Evolutionary conservation across 2,797 vertebrate species (phyloP).

Genomic region (Halcyon badia): DNA sequence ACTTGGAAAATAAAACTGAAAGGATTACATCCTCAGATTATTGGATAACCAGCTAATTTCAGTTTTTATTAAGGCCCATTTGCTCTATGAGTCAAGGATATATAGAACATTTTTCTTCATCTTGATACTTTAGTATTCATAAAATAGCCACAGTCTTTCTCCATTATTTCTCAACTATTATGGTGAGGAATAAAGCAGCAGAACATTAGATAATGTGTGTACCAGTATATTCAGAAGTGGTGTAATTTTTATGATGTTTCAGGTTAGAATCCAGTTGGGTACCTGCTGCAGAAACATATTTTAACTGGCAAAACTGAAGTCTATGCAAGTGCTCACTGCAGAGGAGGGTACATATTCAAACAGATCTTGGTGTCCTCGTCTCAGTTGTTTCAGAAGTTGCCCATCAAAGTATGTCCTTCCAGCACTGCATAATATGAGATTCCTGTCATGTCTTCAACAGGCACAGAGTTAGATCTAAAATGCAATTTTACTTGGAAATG

Average conservation of each 20-base stretch:
- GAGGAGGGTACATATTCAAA: background rate
- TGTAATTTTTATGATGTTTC: background rate
- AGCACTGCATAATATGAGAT: background rate
- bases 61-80: slow-evolving; percentile 4
- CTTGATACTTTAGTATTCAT: background rate
- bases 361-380: background rate
- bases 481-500: background rate
- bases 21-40: background rate
- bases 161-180: background rate
- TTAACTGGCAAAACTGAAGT: background rate
- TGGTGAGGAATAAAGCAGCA: background rate
- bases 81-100: background rate
- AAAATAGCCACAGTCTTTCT: background rate
- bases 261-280: background rate
- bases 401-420: background rate
- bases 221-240: background rate
- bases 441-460: background rate
- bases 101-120: background rate
- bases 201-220: background rate
- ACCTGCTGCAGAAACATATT: background rate
- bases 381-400: background rate
- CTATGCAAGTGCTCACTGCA: background rate
- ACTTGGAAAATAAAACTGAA: background rate
- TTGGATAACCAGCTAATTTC: background rate
- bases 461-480: background rate